phyloP scores from a whole-genome alignment of 1,140 invertebrate genomes.

The Helicoverpa armigera region DNA sequence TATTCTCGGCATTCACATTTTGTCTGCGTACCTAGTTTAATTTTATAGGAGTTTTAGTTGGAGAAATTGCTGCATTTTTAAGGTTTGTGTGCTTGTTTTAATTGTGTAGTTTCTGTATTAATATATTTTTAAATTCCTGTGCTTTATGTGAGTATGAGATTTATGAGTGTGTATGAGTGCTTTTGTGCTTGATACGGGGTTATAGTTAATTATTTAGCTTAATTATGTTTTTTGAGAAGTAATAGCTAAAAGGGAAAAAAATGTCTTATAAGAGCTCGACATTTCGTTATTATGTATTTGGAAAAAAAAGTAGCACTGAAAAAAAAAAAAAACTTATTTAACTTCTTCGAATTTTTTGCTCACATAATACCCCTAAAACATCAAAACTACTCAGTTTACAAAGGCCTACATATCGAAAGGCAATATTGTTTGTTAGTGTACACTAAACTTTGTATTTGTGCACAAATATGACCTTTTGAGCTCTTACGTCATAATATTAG shows the following conservation, averaged over 20 bases:
- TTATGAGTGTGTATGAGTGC: too few relatives aligned
- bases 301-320: too few relatives aligned
- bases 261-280: too few relatives aligned
- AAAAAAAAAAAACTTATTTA: too few relatives aligned
- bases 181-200: too few relatives aligned
- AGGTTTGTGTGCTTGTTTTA: not conserved
- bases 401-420: not conserved
- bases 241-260: too few relatives aligned
- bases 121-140: not conserved
- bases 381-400: not conserved
- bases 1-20: slow-evolving; percentile 48
- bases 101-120: not conserved
- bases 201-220: too few relatives aligned
- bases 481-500: slow-evolving; percentile 16
- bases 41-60: slow-evolving; percentile 34
- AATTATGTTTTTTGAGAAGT: too few relatives aligned
- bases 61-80: not conserved
- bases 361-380: not conserved
- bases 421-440: not conserved
- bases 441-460: slow-evolving; percentile 8
- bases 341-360: not conserved
- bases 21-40: slow-evolving; percentile 20
- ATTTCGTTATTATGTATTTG: too few relatives aligned
- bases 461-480: slow-evolving; percentile 24
- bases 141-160: too few relatives aligned